Evolutionary conservation across 2,888 invertebrate genomes (phyloP).

Genomic region (Phortica magna): DNA sequence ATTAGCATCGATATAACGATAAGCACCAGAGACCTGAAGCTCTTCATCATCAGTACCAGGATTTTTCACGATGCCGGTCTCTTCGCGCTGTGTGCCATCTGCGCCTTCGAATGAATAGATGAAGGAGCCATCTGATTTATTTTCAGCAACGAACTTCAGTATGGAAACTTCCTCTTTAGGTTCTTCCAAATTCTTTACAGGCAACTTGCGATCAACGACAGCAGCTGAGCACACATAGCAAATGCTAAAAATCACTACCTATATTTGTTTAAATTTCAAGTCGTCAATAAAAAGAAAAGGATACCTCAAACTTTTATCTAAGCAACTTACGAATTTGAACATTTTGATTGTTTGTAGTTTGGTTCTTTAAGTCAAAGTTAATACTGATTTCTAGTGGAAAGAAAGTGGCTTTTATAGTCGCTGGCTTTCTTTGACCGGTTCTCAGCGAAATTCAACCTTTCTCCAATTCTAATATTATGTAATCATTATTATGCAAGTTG

Average conservation of each 20-base stretch:
- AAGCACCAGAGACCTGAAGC: conserved; percentile 70
- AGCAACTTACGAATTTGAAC: conserved; percentile 57
- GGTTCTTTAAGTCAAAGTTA: conserved; percentile 46
- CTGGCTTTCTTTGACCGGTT: conserved; percentile 1
- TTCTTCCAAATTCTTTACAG: not conserved
- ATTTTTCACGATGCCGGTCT: conserved; percentile 65
- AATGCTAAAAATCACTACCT: conserved; percentile 42
- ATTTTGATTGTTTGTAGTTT: conserved; percentile 42
- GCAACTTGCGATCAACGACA: not conserved
- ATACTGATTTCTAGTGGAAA: conserved; percentile 56
- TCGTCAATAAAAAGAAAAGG: not conserved
- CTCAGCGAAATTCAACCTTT: conserved; percentile 37
- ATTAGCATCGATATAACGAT: conserved; percentile 67
- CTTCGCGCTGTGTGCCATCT: conserved; percentile 71
- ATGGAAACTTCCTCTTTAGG: conserved; percentile 9
- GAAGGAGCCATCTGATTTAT: conserved; percentile 72
- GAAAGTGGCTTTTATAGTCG: conserved; percentile 59
- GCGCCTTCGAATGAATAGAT: conserved; percentile 66
- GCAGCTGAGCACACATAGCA: conserved; percentile 27
- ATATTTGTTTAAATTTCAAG: not conserved
- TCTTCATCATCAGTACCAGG: conserved; percentile 54
- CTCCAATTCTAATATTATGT: conserved; percentile 39
- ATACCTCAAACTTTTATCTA: not conserved
- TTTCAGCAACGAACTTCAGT: conserved; percentile 58
- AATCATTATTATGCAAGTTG: conserved; percentile 32